A percentile compares a stretch with the other conserved stretches of the same genome.
These are phyloP conservation scores for Folsomia manolachei DNA, from an alignment of 2,888 invertebrate species.

Conservation along the genomic window DNA sequence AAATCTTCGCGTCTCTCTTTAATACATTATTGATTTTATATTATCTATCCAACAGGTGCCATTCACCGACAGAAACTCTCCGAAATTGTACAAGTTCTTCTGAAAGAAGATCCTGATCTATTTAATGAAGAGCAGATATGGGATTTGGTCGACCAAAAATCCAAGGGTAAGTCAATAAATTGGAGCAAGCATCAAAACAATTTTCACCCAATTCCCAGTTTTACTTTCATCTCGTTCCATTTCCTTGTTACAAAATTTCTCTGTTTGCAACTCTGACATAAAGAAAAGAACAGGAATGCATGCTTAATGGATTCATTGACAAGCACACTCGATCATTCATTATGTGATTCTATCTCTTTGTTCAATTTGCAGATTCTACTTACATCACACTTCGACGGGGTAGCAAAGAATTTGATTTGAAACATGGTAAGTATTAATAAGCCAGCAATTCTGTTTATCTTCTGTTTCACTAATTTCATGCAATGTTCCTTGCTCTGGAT, in stretches of 20 bases:
- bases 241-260: too few species aligned
- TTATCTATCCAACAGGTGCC: too few species aligned
- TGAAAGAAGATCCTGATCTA: constrained; percentile 37
- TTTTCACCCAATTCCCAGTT: too few species aligned
- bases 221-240: too few species aligned
- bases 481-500: neutral
- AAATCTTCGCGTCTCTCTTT: too few species aligned
- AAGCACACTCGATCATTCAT: too few species aligned
- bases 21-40: too few species aligned
- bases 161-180: constrained; percentile 28
- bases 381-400: constrained; percentile 23
- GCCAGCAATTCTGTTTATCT: neutral
- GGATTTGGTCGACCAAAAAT: constrained; percentile 27
- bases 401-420: constrained; percentile 21
- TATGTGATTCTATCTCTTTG: neutral
- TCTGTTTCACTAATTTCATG: neutral
- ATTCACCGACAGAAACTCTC: constrained; percentile 29
- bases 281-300: too few species aligned
- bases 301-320: too few species aligned
- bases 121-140: constrained; percentile 30
- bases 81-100: constrained; percentile 30
- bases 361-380: constrained; percentile 18
- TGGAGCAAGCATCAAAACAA: too few species aligned
- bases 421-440: constrained; percentile 21
- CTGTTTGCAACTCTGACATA: too few species aligned